Evolutionary conservation across 2,888 invertebrate genomes (phyloP), one percentile per base, ranked within the genome.

Genomic region (Muschampia staudingeri): DNA sequence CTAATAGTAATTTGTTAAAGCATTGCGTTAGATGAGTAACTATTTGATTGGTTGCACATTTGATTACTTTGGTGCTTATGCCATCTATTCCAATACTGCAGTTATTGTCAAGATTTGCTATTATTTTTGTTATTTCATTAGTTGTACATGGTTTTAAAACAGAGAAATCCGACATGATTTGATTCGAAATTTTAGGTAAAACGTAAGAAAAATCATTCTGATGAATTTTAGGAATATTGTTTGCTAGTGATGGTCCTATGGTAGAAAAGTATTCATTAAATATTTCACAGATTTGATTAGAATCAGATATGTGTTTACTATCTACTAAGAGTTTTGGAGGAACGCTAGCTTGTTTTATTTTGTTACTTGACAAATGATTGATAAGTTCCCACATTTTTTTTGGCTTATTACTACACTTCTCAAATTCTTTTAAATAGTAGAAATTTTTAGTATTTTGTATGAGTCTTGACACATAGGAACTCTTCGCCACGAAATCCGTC

Each of bases 251-350:
- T 3, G 71, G 16, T 34, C 78, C 78, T 19, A 78, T 61, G 8
- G 37, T 61, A 71, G 78, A 71, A 44, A 78, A 78, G 6, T 78
- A 71, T 37, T 71, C 1, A 9, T 78, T 78, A 61, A 78, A 78
- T 71, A 61, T 30, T 72, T 78, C 30, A 72, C 78, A 78, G 7
- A 78, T 78, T 42, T 78, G 34, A 0, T 42, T 37, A 0, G 30
- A 8, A n/a, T 78, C 61, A 40, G 78, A 25, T 1, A 78, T 12
- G 12, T 61, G 0, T 14, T 78, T 11, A 61, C 11, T n/a, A 9
- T 78, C 61, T 4, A 78, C 16, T 56, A 61, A 25, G 0, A 78
- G 61, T 72, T 78, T 78, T 44, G 78, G 40, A 42, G 78, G 71
- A 30, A 16, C 78, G 25, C 61, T 7, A 3, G 9, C 16, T 14